phyloP scores from a whole-genome alignment of 53 echinoderm and acorn worm species.

The Actinopyga echinites region DNA sequence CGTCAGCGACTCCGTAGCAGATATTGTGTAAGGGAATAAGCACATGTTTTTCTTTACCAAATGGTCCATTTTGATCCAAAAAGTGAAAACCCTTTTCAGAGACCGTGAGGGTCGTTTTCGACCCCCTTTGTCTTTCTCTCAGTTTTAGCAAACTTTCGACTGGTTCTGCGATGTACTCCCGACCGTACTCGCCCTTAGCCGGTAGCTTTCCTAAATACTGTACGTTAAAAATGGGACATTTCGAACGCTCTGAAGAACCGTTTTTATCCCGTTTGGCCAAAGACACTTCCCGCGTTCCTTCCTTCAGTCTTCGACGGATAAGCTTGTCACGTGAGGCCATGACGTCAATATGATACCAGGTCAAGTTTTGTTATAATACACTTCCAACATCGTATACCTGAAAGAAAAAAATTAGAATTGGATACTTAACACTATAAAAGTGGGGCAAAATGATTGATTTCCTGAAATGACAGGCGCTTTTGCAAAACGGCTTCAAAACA shows the following conservation, averaged over 20 bases:
- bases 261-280: slow-evolving; percentile 17
- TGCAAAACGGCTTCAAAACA: too few species aligned
- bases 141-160: slow-evolving; percentile 84
- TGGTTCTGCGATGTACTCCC: slow-evolving; percentile 89
- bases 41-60: slow-evolving; percentile 96
- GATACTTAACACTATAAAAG: too few species aligned
- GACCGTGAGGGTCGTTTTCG: slow-evolving; percentile 76
- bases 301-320: slow-evolving; percentile 55
- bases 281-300: slow-evolving; percentile 35
- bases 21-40: slow-evolving; percentile 96
- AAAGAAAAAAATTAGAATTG: too few species aligned
- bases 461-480: too few species aligned
- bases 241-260: slow-evolving; percentile 30
- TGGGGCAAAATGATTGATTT: too few species aligned
- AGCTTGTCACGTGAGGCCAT: slow-evolving; percentile 62
- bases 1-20: slow-evolving; percentile 96
- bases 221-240: slow-evolving; percentile 87
- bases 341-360: background rate
- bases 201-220: slow-evolving; percentile 96
- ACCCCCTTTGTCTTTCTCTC: slow-evolving; percentile 69
- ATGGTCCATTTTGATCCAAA: slow-evolving; percentile 86
- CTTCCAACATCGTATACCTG: too few species aligned
- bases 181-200: slow-evolving; percentile 87
- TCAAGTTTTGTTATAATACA: background rate
- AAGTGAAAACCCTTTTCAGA: slow-evolving; percentile 95